phyloP scores from a whole-genome alignment of 2,113 vertebrate species.

The Zosterops japonicus region DNA sequence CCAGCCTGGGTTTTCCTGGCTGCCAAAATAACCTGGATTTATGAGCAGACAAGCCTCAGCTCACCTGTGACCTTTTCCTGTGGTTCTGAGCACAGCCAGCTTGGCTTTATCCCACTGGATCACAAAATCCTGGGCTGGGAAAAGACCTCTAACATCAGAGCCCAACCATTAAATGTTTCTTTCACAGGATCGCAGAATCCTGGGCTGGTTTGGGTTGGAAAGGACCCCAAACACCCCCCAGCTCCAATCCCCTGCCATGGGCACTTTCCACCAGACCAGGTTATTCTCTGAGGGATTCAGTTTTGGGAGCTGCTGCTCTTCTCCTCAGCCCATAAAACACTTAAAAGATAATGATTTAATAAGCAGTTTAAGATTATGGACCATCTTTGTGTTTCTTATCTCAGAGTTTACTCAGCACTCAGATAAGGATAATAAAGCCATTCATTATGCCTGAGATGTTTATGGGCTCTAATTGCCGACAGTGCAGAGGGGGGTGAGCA shows the following conservation, averaged over 20 bases:
- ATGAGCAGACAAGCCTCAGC: not conserved
- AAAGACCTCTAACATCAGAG: not conserved
- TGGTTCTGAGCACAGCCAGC: not conserved
- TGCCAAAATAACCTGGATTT: not conserved
- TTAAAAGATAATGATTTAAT: not conserved
- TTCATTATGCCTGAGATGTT: not conserved
- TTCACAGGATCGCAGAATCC: not conserved
- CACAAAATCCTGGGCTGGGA: not conserved
- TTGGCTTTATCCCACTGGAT: not conserved
- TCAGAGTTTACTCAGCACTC: not conserved
- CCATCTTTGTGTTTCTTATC: not conserved
- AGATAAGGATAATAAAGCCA: not conserved
- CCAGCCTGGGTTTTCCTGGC: not conserved
- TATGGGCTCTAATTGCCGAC: not conserved
- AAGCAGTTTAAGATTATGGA: not conserved
- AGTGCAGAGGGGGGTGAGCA: not conserved
- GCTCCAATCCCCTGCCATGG: not conserved
- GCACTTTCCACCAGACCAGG: not conserved
- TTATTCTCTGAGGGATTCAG: not conserved
- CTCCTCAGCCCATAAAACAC: not conserved
- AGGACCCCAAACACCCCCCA: not conserved
- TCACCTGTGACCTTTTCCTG: fast-evolving
- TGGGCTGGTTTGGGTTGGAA: not conserved
- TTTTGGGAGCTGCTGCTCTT: not conserved
- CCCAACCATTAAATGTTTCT: not conserved